Evolutionary conservation across 2,888 invertebrate species (phyloP).

Genomic region (Drosophila peninsularis): DNA sequence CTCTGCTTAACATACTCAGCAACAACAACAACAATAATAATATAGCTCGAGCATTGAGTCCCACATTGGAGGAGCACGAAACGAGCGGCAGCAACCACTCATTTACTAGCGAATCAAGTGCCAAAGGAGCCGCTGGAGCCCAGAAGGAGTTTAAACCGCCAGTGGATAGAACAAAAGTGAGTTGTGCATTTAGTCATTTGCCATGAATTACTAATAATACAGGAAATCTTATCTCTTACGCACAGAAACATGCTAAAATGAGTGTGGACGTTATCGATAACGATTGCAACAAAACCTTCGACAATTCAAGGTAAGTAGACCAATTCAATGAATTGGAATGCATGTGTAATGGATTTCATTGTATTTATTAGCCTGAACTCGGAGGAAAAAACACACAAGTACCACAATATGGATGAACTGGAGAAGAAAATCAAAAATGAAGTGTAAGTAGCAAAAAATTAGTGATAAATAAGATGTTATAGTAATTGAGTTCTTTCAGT

Average conservation of each 20-base stretch:
- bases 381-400: constrained; percentile 83
- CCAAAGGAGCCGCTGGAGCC: constrained; percentile 49
- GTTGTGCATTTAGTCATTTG: background rate
- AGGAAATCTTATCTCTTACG: background rate
- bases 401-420: constrained; percentile 84
- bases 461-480: background rate
- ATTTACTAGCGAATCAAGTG: constrained; percentile 66
- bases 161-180: constrained; percentile 68
- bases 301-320: constrained; percentile 81
- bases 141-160: constrained; percentile 58
- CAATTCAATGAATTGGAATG: background rate
- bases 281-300: constrained; percentile 84
- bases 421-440: constrained; percentile 85
- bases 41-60: constrained; percentile 69
- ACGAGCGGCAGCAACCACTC: constrained; percentile 74
- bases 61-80: constrained; percentile 83
- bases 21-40: constrained; percentile 34
- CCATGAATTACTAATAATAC: background rate
- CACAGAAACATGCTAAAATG: constrained; percentile 84
- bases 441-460: constrained; percentile 77
- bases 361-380: constrained; percentile 63
- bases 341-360: background rate
- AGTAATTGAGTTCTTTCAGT: constrained; percentile 50
- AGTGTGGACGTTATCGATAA: constrained; percentile 85
- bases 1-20: constrained; percentile 56